These are phyloP conservation scores for Pollachius pollachius DNA, from an alignment of 2,113 vertebrate species.

Conservation along the genomic window DNA sequence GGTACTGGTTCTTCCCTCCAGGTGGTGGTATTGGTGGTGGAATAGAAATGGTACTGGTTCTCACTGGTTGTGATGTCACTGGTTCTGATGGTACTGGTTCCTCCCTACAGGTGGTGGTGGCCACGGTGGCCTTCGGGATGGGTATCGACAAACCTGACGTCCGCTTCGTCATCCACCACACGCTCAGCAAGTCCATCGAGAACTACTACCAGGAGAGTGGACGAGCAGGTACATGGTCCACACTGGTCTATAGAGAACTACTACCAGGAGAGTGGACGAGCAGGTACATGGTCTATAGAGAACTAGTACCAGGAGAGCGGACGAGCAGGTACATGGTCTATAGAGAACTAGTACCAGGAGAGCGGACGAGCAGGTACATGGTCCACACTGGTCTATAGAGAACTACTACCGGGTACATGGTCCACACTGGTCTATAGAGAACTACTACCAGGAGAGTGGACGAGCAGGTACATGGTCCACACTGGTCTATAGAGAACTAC, in stretches of 20 bases:
- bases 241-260: no score
- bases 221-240: conserved; percentile 82
- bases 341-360: no score
- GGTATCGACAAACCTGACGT: conserved; percentile 96
- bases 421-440: no score
- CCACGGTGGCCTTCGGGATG: conserved; percentile 98
- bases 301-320: conserved; percentile 99
- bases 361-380: conserved; percentile 64
- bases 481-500: conserved; percentile 93
- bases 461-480: no score
- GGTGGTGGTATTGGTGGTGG: no score
- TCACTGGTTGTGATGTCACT: no score
- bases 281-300: conserved; percentile 78
- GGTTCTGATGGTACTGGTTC: no score
- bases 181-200: conserved; percentile 97
- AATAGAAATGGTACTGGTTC: background rate
- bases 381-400: conserved; percentile 81
- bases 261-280: no score
- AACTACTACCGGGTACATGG: conserved; percentile 95
- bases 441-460: no score
- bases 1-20: no score
- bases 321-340: conserved; percentile 82
- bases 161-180: conserved; percentile 94
- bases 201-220: conserved; percentile 99
- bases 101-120: conserved; percentile 85